phyloP scores from a whole-genome alignment of 2,888 invertebrate genomes.

The Epistrophella euchroma region DNA sequence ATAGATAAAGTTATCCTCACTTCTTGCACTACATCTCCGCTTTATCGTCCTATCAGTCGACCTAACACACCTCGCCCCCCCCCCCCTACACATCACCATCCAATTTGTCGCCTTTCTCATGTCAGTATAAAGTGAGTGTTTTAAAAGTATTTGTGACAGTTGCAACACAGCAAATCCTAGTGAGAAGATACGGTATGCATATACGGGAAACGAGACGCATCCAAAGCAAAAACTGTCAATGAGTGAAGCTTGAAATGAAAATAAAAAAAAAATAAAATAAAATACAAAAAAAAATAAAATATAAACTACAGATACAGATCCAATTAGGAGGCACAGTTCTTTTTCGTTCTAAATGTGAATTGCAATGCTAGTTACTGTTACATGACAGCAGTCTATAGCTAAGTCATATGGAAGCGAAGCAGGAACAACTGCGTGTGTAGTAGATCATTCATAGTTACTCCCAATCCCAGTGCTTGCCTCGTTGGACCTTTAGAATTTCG shows the following conservation, averaged over 20 bases:
- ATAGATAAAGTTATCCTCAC: slow-evolving; percentile 57
- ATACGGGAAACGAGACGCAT: background rate
- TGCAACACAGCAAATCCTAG: slow-evolving; percentile 12
- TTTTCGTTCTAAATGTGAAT: slow-evolving; percentile 51
- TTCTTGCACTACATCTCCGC: slow-evolving; percentile 11
- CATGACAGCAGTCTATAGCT: slow-evolving; percentile 44
- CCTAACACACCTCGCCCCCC: background rate
- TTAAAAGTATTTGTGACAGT: slow-evolving; percentile 4
- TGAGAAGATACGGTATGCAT: background rate
- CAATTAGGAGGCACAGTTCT: slow-evolving; percentile 67
- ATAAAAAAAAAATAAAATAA: slow-evolving; percentile 15
- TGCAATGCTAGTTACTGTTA: slow-evolving; percentile 62
- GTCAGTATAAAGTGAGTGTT: slow-evolving; percentile 8
- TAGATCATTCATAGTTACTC: slow-evolving; percentile 53
- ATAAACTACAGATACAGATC: slow-evolving; percentile 44
- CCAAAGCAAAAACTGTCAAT: slow-evolving; percentile 32
- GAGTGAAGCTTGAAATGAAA: slow-evolving; percentile 15
- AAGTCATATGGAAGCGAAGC: too few relatives aligned
- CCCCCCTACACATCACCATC: too few relatives aligned
- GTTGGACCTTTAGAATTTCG: slow-evolving; percentile 52
- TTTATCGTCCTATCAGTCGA: background rate
- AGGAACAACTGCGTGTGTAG: slow-evolving; percentile 48
- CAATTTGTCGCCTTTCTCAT: background rate
- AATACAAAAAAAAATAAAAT: slow-evolving; percentile 4
- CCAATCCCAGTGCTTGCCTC: slow-evolving; percentile 38